Percentiles rank a stretch among this genome's conserved stretches.
Evolutionary conservation across 2,888 invertebrate genomes (phyloP).

Genomic region (Ommatoiulus sabulosus): DNA sequence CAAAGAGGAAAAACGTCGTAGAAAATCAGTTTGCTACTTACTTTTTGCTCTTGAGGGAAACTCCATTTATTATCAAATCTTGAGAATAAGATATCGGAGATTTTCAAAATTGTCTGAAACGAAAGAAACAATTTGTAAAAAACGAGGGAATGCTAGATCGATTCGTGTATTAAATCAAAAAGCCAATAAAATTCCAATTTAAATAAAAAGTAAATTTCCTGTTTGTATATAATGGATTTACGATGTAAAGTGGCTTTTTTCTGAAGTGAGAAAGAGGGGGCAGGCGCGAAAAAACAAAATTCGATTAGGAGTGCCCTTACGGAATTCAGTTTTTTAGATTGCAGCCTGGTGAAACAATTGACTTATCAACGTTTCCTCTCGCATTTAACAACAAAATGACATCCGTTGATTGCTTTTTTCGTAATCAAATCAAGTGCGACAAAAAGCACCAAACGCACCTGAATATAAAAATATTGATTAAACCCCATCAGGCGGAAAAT

Average conservation of each 20-base stretch:
- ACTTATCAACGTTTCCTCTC: slow-evolving; percentile 24
- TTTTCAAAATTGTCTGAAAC: slow-evolving; percentile 61
- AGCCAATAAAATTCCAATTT: slow-evolving; percentile 39
- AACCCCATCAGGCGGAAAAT: slow-evolving; percentile 4
- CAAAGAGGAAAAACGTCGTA: neutral
- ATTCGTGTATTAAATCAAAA: slow-evolving; percentile 13
- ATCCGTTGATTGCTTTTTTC: slow-evolving; percentile 36
- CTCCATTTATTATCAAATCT: slow-evolving; percentile 59
- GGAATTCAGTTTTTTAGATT: neutral
- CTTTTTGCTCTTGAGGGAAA: slow-evolving; percentile 59
- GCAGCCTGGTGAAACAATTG: slow-evolving; percentile 1
- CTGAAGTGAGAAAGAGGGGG: neutral
- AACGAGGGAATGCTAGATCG: neutral
- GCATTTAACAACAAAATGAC: slow-evolving; percentile 43
- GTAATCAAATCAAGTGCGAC: neutral
- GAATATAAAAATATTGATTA: slow-evolving; percentile 40
- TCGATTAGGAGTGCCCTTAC: slow-evolving; percentile 17
- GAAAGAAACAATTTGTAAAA: slow-evolving; percentile 32
- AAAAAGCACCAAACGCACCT: neutral
- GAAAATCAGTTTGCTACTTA: slow-evolving; percentile 45
- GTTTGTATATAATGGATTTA: slow-evolving; percentile 24
- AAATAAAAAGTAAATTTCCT: slow-evolving; percentile 43
- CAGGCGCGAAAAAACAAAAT: neutral
- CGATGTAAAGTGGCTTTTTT: slow-evolving; percentile 6
- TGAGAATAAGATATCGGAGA: slow-evolving; percentile 61